These are phyloP conservation scores for Aegotheles bennettii DNA, from an alignment of 2,113 vertebrate species.

Conservation along the genomic window DNA sequence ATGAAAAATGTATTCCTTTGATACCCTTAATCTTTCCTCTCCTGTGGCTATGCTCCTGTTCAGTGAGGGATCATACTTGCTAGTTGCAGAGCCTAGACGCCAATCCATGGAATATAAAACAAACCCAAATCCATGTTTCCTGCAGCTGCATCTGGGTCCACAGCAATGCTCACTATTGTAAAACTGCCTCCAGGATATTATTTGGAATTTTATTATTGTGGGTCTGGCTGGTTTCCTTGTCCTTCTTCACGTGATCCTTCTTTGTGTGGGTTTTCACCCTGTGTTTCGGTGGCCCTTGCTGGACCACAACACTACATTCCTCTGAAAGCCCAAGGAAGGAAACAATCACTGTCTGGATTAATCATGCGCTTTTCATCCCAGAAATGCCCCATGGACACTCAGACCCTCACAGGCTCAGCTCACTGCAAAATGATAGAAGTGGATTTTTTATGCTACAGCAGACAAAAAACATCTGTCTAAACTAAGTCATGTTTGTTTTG, in stretches of 20 bases:
- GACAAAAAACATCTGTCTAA: neutral
- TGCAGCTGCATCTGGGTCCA: slow-evolving; percentile 7
- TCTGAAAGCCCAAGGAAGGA: neutral
- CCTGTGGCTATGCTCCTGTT: slow-evolving; percentile 53
- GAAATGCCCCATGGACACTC: rapidly evolving
- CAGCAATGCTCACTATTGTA: neutral
- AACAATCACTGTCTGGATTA: neutral
- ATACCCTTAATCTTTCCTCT: slow-evolving; percentile 60
- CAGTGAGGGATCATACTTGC: slow-evolving; percentile 29
- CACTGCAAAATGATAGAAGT: neutral
- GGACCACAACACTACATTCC: neutral
- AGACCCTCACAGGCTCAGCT: neutral
- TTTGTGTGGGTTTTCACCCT: neutral
- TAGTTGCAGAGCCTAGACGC: neutral
- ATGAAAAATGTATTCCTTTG: slow-evolving; percentile 57
- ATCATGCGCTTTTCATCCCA: neutral
- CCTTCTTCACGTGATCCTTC: neutral
- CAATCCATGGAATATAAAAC: slow-evolving; percentile 26
- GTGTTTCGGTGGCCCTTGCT: neutral
- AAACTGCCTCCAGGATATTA: neutral
- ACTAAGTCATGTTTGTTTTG: neutral
- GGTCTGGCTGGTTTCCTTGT: slow-evolving; percentile 2
- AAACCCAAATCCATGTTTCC: slow-evolving; percentile 28
- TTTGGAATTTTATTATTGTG: neutral
- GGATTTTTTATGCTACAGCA: neutral